phyloP scores from a whole-genome alignment of 2,888 invertebrate genomes.

The Seira musarum region DNA sequence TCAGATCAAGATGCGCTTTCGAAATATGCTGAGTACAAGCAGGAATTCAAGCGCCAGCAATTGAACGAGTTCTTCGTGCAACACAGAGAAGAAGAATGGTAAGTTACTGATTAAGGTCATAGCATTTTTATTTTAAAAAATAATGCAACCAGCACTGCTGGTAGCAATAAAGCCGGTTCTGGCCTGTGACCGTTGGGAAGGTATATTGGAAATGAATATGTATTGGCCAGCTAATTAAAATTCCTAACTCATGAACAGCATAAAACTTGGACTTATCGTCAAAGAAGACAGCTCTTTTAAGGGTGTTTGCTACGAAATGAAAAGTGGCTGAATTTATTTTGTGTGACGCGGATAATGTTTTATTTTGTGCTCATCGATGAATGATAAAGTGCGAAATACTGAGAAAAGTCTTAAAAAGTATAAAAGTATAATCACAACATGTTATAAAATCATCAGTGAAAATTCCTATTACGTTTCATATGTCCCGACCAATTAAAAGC shows the following conservation, averaged over 20 bases:
- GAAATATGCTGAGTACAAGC: conserved; percentile 98
- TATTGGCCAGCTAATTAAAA: conserved; percentile 38
- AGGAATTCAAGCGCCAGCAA: conserved; percentile 96
- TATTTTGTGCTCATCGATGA: conserved; percentile 41
- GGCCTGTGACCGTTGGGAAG: no score
- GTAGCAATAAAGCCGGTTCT: no score
- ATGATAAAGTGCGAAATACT: conserved; percentile 27
- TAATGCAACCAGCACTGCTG: no score
- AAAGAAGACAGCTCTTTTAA: conserved; percentile 45
- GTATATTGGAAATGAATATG: no score
- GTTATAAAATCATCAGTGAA: conserved; percentile 38
- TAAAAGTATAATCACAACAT: conserved; percentile 11
- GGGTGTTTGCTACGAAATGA: conserved; percentile 15
- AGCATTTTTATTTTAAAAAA: no score
- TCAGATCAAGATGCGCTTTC: conserved; percentile 96
- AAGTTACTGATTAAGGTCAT: no score
- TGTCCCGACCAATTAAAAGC: conserved; percentile 30
- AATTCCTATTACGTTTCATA: conserved; percentile 38
- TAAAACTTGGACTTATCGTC: conserved; percentile 45
- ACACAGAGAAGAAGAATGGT: conserved; percentile 99
- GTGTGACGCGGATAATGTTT: conserved; percentile 1
- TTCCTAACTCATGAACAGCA: conserved; percentile 59
- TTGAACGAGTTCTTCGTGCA: conserved; percentile 98
- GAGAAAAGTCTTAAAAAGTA: conserved; percentile 20
- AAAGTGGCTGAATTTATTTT: conserved; percentile 34